Conservation (phyloP, 2,888 invertebrate species). For the Tetragonisca angustula region DNA sequence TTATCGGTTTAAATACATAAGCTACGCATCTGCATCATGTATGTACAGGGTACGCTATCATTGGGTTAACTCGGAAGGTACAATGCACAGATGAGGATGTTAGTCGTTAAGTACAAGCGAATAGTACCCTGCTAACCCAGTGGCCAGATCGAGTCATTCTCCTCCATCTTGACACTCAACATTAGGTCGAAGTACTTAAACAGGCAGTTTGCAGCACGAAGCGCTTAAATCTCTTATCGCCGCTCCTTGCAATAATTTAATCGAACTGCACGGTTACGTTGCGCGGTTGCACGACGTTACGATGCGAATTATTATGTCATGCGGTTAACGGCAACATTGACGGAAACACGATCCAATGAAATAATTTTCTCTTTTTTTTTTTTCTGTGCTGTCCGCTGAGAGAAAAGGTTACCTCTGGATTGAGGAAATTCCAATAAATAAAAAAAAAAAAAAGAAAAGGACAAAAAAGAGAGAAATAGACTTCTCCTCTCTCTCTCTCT, state of each 20-base stretch:
- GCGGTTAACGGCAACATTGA: conserved; percentile 5
- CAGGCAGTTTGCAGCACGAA: conserved; percentile 60
- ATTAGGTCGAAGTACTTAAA: conserved; percentile 61
- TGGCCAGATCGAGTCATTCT: conserved; percentile 74
- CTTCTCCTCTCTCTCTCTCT: not conserved
- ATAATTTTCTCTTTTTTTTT: not conserved
- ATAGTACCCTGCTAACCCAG: conserved; percentile 80
- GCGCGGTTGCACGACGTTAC: conserved; percentile 24
- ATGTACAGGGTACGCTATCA: conserved; percentile 63
- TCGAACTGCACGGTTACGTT: conserved; percentile 46
- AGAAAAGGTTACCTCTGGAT: conserved; percentile 30
- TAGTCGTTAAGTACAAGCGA: conserved; percentile 80
- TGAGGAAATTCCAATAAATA: conserved; percentile 39
- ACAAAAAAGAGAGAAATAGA: not conserved
- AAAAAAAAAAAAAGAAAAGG: not conserved
- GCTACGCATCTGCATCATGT: conserved; percentile 60
- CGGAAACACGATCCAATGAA: conserved; percentile 46
- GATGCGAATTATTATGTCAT: conserved; percentile 32
- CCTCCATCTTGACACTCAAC: conserved; percentile 70
- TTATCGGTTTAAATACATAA: conserved; percentile 64
- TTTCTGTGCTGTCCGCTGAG: not conserved
- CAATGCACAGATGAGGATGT: conserved; percentile 80
- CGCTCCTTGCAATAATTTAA: conserved; percentile 52
- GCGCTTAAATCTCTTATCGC: conserved; percentile 48
- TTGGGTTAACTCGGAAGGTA: conserved; percentile 76